Evolutionary conservation across 1,140 invertebrate genomes (phyloP).

Genomic region (Zaprionus capensis): DNA sequence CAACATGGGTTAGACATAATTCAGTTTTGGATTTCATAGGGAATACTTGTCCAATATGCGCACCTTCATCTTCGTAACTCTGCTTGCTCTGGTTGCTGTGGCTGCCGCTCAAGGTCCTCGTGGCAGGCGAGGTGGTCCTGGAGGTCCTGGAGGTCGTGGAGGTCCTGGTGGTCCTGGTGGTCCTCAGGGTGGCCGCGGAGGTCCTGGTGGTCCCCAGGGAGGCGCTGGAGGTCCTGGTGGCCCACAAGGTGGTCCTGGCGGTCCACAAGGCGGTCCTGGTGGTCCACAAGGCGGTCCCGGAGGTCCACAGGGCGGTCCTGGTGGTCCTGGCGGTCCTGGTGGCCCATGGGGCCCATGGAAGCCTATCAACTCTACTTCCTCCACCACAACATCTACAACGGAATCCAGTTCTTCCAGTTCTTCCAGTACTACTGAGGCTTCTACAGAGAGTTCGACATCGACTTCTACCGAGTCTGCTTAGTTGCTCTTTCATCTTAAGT

Average conservation of each 20-base stretch:
- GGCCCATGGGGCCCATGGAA: not conserved
- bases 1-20: not conserved
- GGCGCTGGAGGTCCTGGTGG: too few relatives aligned
- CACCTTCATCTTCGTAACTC: constrained; percentile 6
- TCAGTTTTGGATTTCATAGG: constrained; percentile 17
- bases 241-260: not conserved
- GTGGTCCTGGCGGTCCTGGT: constrained; percentile 5
- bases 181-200: too few relatives aligned
- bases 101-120: constrained; percentile 20
- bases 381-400: not conserved
- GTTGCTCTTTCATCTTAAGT: not conserved
- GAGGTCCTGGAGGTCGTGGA: not conserved
- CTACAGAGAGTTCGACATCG: not conserved
- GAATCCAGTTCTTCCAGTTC: not conserved
- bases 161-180: too few relatives aligned
- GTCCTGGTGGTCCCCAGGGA: too few relatives aligned
- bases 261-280: not conserved
- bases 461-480: not conserved
- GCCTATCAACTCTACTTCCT: not conserved
- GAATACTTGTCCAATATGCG: constrained; percentile 13
- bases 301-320: too few relatives aligned
- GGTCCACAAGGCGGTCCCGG: not conserved
- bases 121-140: not conserved
- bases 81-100: constrained; percentile 22
- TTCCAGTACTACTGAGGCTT: not conserved